Conservation (phyloP, 2,888 invertebrate genomes). For the Panorpa germanica region DNA sequence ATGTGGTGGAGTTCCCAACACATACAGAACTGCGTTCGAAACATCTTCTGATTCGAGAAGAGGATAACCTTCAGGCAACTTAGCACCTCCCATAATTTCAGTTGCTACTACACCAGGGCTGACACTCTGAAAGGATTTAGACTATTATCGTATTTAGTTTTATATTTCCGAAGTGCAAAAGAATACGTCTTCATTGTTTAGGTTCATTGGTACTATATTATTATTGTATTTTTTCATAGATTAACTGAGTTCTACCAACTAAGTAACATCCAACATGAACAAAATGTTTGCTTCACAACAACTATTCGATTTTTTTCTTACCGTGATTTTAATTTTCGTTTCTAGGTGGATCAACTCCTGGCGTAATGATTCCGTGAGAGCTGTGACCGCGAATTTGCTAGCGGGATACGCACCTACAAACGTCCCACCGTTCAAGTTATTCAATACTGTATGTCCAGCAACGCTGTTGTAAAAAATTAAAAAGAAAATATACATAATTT, state of each 20-base stretch:
- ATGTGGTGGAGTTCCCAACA: slow-evolving; percentile 18
- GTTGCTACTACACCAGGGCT: slow-evolving; percentile 23
- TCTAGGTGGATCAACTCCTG: slow-evolving; percentile 7
- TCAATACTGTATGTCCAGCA: slow-evolving; percentile 5
- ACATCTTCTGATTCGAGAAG: slow-evolving; percentile 20
- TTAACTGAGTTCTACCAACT: too few species aligned
- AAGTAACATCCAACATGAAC: too few species aligned
- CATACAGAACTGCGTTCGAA: slow-evolving; percentile 20
- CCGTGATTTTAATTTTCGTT: slow-evolving; percentile 5
- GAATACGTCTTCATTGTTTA: too few species aligned
- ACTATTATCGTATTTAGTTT: too few species aligned
- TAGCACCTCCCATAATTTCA: slow-evolving; percentile 22
- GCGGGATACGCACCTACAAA: slow-evolving; percentile 30
- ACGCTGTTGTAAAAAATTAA: too few species aligned
- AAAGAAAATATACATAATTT: too few species aligned
- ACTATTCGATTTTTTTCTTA: too few species aligned
- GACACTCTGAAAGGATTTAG: slow-evolving; percentile 17
- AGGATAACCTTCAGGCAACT: slow-evolving; percentile 19
- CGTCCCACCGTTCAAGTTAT: slow-evolving; percentile 19
- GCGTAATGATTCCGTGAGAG: slow-evolving; percentile 6
- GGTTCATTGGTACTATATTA: too few species aligned
- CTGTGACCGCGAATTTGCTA: slow-evolving; percentile 8
- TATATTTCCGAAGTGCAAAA: too few species aligned
- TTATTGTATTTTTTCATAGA: too few species aligned
- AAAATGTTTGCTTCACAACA: too few species aligned